Conservation (phyloP, 2,888 invertebrate genomes). For the Drosophila affinis region DNA sequence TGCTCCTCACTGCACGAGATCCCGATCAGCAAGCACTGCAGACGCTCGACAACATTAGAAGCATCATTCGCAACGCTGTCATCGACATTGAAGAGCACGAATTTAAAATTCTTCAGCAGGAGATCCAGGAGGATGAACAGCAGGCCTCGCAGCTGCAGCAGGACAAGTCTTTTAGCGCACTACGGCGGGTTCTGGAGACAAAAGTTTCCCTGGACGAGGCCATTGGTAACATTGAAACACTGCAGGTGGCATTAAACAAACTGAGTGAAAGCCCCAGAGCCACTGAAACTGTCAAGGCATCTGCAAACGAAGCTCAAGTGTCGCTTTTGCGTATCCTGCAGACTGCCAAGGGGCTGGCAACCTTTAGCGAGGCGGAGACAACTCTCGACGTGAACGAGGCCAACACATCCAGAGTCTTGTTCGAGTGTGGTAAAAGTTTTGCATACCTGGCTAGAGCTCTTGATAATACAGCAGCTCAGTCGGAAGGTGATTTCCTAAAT, state of each 20-base stretch:
- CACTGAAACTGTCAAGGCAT: constrained; percentile 24
- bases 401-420: constrained; percentile 57
- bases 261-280: constrained; percentile 53
- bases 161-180: constrained; percentile 73
- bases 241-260: constrained; percentile 64
- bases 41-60: constrained; percentile 75
- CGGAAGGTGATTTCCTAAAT: constrained; percentile 43
- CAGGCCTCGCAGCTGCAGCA: constrained; percentile 71
- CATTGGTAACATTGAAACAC: constrained; percentile 81
- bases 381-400: constrained; percentile 58
- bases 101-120: constrained; percentile 78
- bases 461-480: constrained; percentile 34
- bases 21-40: constrained; percentile 74
- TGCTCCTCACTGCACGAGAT: constrained; percentile 65
- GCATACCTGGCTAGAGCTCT: constrained; percentile 62
- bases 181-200: constrained; percentile 78
- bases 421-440: constrained; percentile 65
- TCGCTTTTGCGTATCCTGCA: constrained; percentile 58
- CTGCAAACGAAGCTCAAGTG: constrained; percentile 59
- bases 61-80: constrained; percentile 76
- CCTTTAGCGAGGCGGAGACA: constrained; percentile 60
- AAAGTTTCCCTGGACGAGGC: constrained; percentile 79
- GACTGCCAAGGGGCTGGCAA: constrained; percentile 61
- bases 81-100: constrained; percentile 82
- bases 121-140: constrained; percentile 79